Percentiles rank a stretch among this genome's conserved stretches.
phyloP scores from a whole-genome alignment of 2,797 vertebrate genomes.

The Rachycentron canadum region DNA sequence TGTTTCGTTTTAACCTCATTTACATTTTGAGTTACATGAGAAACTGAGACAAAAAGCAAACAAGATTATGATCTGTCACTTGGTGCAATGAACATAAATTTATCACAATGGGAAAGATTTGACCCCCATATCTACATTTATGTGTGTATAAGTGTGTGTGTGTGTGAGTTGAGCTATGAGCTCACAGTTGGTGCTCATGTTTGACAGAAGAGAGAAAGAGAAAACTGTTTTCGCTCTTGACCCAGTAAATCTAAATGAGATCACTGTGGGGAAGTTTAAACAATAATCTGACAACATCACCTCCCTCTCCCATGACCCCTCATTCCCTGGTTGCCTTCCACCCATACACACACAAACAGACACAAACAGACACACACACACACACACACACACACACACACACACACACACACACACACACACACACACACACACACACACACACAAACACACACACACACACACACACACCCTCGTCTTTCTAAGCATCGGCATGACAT shows the following conservation, averaged over 20 bases:
- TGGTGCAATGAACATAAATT: too few relatives aligned
- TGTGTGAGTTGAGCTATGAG: too few relatives aligned
- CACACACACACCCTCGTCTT: constrained; percentile 62
- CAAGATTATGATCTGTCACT: too few relatives aligned
- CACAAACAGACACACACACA: constrained; percentile 10
- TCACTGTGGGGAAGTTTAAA: constrained; percentile 72
- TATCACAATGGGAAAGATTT: too few relatives aligned
- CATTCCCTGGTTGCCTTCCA: constrained; percentile 43
- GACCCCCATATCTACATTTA: too few relatives aligned
- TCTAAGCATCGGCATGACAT: constrained; percentile 83
- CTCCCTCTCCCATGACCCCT: constrained; percentile 66
- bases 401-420: constrained; percentile 46
- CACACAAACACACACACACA: not conserved
- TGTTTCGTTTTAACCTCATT: too few relatives aligned
- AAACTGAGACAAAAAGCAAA: too few relatives aligned
- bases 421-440: not conserved
- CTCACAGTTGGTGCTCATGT: not conserved
- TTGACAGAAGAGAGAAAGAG: constrained; percentile 1
- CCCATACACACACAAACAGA: not conserved
- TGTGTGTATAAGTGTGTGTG: too few relatives aligned
- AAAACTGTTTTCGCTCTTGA: constrained; percentile 29
- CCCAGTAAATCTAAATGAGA: constrained; percentile 60
- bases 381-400: constrained; percentile 3
- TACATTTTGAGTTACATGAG: too few relatives aligned
- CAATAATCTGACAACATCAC: constrained; percentile 72